Percentiles rank a stretch among this genome's conserved stretches.
Conservation (phyloP, 2,113 vertebrate genomes). For the Salvator merianae region DNA sequence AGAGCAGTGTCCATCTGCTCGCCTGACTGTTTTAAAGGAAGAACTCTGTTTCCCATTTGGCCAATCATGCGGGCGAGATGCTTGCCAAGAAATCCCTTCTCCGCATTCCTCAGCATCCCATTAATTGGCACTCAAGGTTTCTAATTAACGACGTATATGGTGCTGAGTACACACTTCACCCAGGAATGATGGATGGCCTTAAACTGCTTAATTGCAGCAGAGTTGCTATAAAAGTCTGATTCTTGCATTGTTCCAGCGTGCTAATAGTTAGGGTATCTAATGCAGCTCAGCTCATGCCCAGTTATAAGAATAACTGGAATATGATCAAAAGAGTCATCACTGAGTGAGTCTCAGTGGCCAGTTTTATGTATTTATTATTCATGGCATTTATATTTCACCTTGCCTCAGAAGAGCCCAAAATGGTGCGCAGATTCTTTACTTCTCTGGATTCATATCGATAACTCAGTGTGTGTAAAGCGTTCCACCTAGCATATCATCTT, state of each 20-base stretch:
- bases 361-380: no score
- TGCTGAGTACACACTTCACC: slow-evolving; percentile 1
- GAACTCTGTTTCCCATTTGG: neutral
- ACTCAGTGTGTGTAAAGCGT: no score
- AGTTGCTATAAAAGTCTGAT: neutral
- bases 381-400: no score
- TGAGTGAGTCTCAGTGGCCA: neutral
- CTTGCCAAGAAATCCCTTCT: neutral
- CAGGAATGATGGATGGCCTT: neutral
- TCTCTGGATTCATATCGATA: no score
- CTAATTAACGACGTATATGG: neutral
- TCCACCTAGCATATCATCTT: no score
- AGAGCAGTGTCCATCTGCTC: no score
- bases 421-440: no score
- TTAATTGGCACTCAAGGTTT: slow-evolving; percentile 12
- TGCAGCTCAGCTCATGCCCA: neutral
- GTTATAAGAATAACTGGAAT: no score
- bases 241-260: neutral
- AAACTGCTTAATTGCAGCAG: slow-evolving; percentile 23
- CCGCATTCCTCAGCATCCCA: neutral
- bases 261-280: neutral
- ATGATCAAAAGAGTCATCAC: neutral
- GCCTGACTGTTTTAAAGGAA: no score
- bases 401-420: no score
- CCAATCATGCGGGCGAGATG: neutral